Conservation (phyloP, 2,888 invertebrate species). For the Hypolimnas misippus region DNA sequence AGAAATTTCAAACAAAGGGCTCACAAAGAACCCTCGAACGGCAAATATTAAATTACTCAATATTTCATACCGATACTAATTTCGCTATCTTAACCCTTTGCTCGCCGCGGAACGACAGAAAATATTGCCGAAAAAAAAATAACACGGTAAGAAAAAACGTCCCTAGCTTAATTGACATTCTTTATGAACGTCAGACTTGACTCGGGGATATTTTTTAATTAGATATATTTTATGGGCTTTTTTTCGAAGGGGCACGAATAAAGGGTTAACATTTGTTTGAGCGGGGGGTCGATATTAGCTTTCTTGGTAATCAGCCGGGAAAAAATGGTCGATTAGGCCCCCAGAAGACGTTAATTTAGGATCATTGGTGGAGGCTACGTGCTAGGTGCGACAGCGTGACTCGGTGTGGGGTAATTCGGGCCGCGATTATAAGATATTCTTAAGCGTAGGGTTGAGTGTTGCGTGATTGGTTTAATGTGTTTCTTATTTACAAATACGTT, state of each 20-base stretch:
- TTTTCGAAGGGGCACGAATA: slow-evolving; percentile 80
- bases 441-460: slow-evolving; percentile 25
- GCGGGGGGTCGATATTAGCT: slow-evolving; percentile 81
- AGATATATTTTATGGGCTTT: slow-evolving; percentile 85
- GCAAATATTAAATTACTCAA: slow-evolving; percentile 83
- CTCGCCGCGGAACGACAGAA: slow-evolving; percentile 76
- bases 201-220: slow-evolving; percentile 85
- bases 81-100: slow-evolving; percentile 83
- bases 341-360: slow-evolving; percentile 79
- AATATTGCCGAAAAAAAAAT: slow-evolving; percentile 57
- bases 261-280: slow-evolving; percentile 84
- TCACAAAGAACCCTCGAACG: slow-evolving; percentile 46
- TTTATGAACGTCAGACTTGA: slow-evolving; percentile 84
- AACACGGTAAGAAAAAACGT: slow-evolving; percentile 66
- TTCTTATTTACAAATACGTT: slow-evolving; percentile 2
- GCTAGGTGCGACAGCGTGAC: slow-evolving; percentile 57
- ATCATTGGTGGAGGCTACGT: slow-evolving; percentile 74
- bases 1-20: slow-evolving; percentile 49
- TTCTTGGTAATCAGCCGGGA: slow-evolving; percentile 81
- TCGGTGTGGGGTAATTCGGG: slow-evolving; percentile 44
- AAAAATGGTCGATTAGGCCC: slow-evolving; percentile 83
- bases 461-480: slow-evolving; percentile 20
- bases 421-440: slow-evolving; percentile 57
- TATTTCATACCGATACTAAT: slow-evolving; percentile 84
- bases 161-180: slow-evolving; percentile 83